Conservation (phyloP, 2,797 vertebrate genomes). For the Pangasius larnaudii region DNA sequence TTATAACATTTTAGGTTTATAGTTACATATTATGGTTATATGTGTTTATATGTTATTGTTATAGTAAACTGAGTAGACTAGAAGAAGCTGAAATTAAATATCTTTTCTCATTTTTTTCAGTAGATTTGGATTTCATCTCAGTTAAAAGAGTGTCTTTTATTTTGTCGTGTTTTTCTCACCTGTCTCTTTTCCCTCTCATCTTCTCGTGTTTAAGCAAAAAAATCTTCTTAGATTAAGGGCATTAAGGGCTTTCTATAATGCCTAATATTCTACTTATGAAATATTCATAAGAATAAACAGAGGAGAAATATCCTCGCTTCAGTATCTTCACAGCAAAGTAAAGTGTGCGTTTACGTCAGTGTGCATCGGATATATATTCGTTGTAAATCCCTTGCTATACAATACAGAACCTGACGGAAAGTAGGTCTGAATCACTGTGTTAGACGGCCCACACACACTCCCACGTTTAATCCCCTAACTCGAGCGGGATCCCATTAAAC, state of each 20-base stretch:
- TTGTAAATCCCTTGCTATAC: not conserved
- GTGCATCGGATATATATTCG: not conserved
- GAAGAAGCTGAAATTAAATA: not conserved
- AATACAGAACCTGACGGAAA: constrained; percentile 8
- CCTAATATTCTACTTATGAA: not conserved
- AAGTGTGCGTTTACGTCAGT: not conserved
- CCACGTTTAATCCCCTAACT: constrained; percentile 67
- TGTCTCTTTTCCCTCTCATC: not conserved
- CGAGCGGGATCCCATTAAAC: constrained; percentile 71
- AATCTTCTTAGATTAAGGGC: not conserved
- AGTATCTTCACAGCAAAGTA: not conserved
- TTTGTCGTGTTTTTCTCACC: not conserved
- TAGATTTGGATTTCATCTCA: not conserved
- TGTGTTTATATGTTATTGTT: not conserved
- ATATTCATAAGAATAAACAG: constrained; percentile 1
- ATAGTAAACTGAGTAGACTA: not conserved
- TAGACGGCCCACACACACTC: constrained; percentile 39
- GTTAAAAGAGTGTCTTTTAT: not conserved
- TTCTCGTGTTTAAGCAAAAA: not conserved
- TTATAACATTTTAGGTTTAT: not conserved
- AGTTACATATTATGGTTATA: not conserved
- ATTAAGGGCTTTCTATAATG: not conserved
- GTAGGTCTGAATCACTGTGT: not conserved
- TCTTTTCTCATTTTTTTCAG: not conserved
- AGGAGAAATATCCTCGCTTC: not conserved